Evolutionary conservation across 2,113 vertebrate genomes (phyloP), one percentile per base, ranked within the genome.

Genomic region (Chroicocephalus ridibundus): DNA sequence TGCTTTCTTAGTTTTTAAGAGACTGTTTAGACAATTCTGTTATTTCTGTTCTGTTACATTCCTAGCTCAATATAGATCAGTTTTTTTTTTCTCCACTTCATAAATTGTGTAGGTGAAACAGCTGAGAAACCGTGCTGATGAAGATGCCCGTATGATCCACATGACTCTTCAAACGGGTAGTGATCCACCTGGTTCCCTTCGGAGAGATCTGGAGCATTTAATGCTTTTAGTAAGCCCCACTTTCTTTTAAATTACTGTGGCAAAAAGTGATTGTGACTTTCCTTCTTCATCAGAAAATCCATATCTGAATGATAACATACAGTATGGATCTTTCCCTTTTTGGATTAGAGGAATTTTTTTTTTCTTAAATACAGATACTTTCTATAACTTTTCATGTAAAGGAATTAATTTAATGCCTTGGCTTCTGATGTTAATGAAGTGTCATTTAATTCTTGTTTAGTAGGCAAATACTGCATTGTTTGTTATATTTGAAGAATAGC

Each of bases 121-220:
- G 81, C 97, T 99, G 84, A 98, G 99, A 88, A 99, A 99, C 91
- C 99, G 99, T 62, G 99, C 99, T 4, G 99, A 99, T 93, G 99
- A 99, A 94, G 99, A 99, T 80, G 99, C 99, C 86, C 98, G 99
- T 46, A 98, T 99, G 95, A 98, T 99, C 90, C 99, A 99, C 96
- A 99, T 99, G 99, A 99, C 99, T 18, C 93, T 99, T 85, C 99
- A 99, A 97, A 99, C 99, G 99, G 99, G 99, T 44, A 99, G 98
- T 1, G 99, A 99, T 68, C 99, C 99, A 34, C 99, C 99, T 17
- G 97, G 99, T 26, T 98, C 99, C 1, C 83, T 99, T 66, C 98
- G 99, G 36, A 98, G 98, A 88, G 99, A 99, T 94, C 97, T 99
- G 58, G 99, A 99, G 54, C 99, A 99, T 89, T 98, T 99, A 64